phyloP scores from a whole-genome alignment of 2,888 invertebrate genomes.

The Folsomia manolachei region DNA sequence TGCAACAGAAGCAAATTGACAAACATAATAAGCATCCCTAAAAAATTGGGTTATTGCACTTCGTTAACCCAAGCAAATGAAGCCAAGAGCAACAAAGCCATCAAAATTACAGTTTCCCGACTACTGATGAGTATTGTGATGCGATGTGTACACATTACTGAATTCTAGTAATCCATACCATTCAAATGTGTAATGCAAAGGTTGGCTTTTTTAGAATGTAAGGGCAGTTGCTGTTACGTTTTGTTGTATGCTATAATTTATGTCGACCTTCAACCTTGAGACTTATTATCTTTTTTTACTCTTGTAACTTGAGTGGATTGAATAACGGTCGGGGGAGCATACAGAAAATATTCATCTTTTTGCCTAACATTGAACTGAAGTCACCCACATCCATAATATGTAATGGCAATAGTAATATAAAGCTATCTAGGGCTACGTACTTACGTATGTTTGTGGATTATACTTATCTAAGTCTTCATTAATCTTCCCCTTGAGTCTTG shows the following conservation, averaged over 20 bases:
- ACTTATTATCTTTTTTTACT: neutral
- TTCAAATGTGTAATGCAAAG: constrained; percentile 1
- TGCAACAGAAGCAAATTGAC: no score
- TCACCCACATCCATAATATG: constrained; percentile 6
- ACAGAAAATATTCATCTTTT: neutral
- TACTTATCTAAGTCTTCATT: neutral
- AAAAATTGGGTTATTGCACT: neutral
- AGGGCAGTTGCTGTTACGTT: neutral
- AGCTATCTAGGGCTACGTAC: neutral
- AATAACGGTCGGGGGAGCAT: neutral
- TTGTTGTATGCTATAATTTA: neutral
- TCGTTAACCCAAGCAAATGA: constrained; percentile 24
- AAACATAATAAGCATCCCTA: neutral
- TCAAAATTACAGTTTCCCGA: constrained; percentile 14
- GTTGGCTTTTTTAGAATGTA: neutral
- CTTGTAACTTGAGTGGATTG: neutral
- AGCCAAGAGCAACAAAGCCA: constrained; percentile 30
- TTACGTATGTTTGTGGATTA: neutral
- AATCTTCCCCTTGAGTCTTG: constrained; percentile 10
- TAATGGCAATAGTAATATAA: no score
- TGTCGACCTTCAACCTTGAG: constrained; percentile 6
- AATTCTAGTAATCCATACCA: neutral
- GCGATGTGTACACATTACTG: neutral
- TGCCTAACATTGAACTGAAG: constrained; percentile 4
- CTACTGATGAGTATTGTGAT: neutral